These are phyloP conservation scores for Notarius quadriscutis DNA, from an alignment of 2,113 vertebrate genomes.

Conservation along the genomic window DNA sequence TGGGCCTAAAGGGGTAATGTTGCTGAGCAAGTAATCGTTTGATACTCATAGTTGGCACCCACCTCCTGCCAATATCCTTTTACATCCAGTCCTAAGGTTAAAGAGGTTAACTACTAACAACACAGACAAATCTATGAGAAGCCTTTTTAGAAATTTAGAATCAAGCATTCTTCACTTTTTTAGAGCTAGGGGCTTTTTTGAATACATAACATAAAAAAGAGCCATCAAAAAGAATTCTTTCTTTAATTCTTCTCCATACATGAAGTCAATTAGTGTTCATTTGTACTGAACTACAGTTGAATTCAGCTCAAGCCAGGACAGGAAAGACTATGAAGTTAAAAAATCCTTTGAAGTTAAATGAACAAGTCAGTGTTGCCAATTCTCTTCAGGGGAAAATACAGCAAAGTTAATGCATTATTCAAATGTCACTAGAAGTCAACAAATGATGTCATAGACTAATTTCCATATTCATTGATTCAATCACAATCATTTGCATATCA, in stretches of 20 bases:
- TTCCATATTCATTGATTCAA: background rate
- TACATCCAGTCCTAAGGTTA: background rate
- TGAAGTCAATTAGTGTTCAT: background rate
- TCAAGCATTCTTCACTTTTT: background rate
- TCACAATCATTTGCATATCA: background rate
- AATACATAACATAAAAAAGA: background rate
- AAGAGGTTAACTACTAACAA: background rate
- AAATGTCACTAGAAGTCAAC: background rate
- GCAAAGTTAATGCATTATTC: background rate
- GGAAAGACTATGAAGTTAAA: background rate
- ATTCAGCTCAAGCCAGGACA: background rate
- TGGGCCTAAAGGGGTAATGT: slow-evolving; percentile 9
- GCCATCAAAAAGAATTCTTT: background rate
- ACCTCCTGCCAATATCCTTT: slow-evolving; percentile 15
- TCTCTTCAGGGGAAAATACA: background rate
- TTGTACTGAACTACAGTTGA: background rate
- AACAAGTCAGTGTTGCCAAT: background rate
- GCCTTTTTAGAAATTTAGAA: background rate
- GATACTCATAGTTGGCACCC: slow-evolving; percentile 10
- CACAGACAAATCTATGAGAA: background rate
- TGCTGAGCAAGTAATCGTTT: slow-evolving; percentile 12
- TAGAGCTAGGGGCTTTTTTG: background rate
- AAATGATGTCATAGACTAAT: background rate
- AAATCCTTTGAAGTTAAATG: background rate
- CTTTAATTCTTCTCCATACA: background rate